These are phyloP conservation scores for Urophycis tenuis DNA, from an alignment of 2,797 vertebrate species.

Conservation along the genomic window DNA sequence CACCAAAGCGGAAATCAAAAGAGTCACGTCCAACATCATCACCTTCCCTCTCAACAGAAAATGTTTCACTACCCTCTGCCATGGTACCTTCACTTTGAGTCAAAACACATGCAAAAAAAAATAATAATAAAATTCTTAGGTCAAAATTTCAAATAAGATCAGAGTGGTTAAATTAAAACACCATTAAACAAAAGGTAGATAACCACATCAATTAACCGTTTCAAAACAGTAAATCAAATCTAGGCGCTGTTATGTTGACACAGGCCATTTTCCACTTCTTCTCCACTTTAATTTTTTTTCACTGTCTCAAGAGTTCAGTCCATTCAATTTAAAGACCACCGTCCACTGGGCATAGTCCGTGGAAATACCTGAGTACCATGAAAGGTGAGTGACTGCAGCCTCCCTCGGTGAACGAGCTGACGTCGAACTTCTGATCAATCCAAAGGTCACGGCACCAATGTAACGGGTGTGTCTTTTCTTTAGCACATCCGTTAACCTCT, in stretches of 20 bases:
- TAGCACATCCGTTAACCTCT: too few species aligned
- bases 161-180: not conserved
- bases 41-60: not conserved
- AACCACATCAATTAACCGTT: not conserved
- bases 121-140: not conserved
- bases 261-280: too few species aligned
- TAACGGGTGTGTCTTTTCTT: not conserved
- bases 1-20: not conserved
- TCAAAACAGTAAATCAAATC: not conserved
- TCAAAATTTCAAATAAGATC: too few species aligned
- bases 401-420: not conserved
- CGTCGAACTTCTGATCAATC: not conserved
- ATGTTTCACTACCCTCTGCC: not conserved
- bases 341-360: not conserved
- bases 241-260: too few species aligned
- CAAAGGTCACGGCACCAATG: conserved; percentile 7
- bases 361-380: not conserved
- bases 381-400: not conserved
- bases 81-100: not conserved
- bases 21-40: not conserved
- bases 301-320: not conserved
- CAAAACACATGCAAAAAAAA: not conserved
- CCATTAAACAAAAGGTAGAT: too few species aligned
- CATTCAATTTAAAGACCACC: not conserved
- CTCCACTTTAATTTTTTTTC: too few species aligned